Conservation (phyloP, 2,113 vertebrate species). For the Talpa occidentalis region DNA sequence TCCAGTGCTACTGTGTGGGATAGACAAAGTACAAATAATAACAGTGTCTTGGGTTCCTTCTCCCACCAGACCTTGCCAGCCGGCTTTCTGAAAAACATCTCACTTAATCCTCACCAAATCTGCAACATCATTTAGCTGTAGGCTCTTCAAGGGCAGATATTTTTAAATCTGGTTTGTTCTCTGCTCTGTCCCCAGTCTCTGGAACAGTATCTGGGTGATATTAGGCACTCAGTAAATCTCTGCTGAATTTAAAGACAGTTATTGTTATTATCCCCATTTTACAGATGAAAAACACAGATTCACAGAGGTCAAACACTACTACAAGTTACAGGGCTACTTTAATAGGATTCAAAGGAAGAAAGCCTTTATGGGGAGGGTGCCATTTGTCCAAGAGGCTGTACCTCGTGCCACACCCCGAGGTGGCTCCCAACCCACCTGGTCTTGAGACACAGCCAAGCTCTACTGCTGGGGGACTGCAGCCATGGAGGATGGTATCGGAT, state of each 20-base stretch:
- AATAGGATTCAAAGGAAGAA: conserved; percentile 73
- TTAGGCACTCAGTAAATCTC: conserved; percentile 53
- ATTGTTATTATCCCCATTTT: conserved; percentile 56
- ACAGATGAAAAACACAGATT: conserved; percentile 71
- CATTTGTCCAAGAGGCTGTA: conserved; percentile 64
- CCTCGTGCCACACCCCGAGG: conserved; percentile 31
- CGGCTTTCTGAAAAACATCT: conserved; percentile 16
- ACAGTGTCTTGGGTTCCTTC: conserved; percentile 26
- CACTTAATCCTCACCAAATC: not conserved
- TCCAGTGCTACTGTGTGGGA: not conserved
- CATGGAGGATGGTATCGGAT: conserved; percentile 44
- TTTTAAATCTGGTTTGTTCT: conserved; percentile 20
- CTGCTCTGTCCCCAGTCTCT: not conserved
- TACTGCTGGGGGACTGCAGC: conserved; percentile 38
- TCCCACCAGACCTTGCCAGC: not conserved
- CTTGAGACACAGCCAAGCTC: conserved; percentile 37
- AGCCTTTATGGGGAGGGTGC: conserved; percentile 57
- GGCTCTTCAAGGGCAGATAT: not conserved
- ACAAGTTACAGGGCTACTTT: conserved; percentile 74
- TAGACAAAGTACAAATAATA: conserved; percentile 27
- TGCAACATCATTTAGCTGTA: not conserved
- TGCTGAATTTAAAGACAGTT: conserved; percentile 56
- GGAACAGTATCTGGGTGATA: conserved; percentile 30
- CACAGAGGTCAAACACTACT: conserved; percentile 72
- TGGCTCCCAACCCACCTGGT: conserved; percentile 35